phyloP scores from a whole-genome alignment of 2,113 vertebrate genomes.

The Bubalus kerabau region DNA sequence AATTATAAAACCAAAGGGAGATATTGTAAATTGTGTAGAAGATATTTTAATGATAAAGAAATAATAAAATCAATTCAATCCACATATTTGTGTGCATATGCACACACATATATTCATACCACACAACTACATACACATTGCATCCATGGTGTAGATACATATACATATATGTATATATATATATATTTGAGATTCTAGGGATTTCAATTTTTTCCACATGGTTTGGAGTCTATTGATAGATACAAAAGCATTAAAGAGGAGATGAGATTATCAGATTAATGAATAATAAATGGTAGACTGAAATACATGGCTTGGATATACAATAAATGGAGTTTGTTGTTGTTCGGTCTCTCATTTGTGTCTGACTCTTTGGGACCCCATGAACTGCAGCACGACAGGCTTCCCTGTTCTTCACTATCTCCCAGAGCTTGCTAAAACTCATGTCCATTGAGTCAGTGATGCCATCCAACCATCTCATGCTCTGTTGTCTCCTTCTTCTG shows the following conservation, averaged over 20 bases:
- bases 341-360: background rate
- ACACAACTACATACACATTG: background rate
- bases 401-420: background rate
- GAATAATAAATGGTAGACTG: background rate
- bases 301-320: background rate
- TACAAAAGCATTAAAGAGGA: background rate
- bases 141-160: background rate
- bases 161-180: background rate
- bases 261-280: background rate
- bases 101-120: background rate
- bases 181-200: background rate
- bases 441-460: background rate
- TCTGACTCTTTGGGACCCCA: background rate
- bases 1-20: background rate
- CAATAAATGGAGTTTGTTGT: background rate
- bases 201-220: background rate
- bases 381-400: background rate
- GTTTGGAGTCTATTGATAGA: background rate
- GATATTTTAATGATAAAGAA: background rate
- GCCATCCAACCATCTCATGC: background rate
- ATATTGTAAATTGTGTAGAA: background rate
- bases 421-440: background rate
- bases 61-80: background rate
- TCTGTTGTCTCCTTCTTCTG: background rate
- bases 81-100: background rate